Conservation (phyloP, 2,113 vertebrate genomes). For the Arvicanthis niloticus region DNA sequence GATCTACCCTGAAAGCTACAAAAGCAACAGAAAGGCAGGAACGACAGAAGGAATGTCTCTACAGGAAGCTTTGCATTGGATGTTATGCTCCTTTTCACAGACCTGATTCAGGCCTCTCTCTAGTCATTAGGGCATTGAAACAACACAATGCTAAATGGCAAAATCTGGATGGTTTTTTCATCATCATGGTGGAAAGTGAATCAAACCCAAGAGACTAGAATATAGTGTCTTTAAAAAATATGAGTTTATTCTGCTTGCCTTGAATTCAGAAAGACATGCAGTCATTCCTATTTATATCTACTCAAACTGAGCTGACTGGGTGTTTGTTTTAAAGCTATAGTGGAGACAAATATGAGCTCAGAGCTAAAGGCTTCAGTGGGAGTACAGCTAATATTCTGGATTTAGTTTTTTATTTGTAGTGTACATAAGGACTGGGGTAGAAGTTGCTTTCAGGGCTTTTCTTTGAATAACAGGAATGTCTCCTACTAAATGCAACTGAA, state of each 20-base stretch:
- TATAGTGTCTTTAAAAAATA: not conserved
- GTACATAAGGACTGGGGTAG: conserved; percentile 38
- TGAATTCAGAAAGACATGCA: conserved; percentile 44
- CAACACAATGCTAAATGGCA: not conserved
- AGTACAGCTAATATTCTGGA: conserved; percentile 45
- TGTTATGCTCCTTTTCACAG: not conserved
- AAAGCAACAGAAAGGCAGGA: conserved; percentile 30
- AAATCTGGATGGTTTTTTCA: not conserved
- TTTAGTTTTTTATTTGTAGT: conserved; percentile 57
- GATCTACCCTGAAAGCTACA: not conserved
- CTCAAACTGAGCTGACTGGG: conserved; percentile 10
- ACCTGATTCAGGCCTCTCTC: not conserved
- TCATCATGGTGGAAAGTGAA: not conserved
- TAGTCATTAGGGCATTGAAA: conserved; percentile 30
- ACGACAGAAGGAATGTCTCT: not conserved
- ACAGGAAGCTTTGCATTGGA: not conserved
- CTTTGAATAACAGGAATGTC: conserved; percentile 73
- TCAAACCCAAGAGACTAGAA: not conserved
- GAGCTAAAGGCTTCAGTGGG: conserved; percentile 38
- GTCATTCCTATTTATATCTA: conserved; percentile 31
- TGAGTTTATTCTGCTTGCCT: not conserved
- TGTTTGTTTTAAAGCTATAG: conserved; percentile 28
- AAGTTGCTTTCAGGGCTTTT: conserved; percentile 51
- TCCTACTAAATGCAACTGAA: conserved; percentile 60
- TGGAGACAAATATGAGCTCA: conserved; percentile 44